Evolutionary conservation across 2,113 vertebrate species (phyloP).

Genomic region (Chaetops frenatus): DNA sequence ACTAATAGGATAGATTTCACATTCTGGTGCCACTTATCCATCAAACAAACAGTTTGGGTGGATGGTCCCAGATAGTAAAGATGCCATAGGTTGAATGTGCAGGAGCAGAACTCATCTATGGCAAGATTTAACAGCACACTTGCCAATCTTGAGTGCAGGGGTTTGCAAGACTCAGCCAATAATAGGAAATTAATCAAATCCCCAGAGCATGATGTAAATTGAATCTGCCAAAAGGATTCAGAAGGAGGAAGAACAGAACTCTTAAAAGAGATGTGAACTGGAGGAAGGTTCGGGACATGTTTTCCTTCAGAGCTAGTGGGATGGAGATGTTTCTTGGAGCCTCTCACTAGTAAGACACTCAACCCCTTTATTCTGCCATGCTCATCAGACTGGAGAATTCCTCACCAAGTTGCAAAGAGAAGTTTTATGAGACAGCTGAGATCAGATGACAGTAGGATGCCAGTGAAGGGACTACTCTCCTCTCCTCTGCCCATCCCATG

Average conservation of each 20-base stretch:
- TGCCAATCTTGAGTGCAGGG: neutral
- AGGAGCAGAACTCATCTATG: neutral
- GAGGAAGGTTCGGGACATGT: neutral
- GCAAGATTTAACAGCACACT: neutral
- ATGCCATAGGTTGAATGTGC: neutral
- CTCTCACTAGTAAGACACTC: neutral
- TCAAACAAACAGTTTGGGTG: neutral
- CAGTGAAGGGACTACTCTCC: neutral
- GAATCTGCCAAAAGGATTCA: constrained; percentile 13
- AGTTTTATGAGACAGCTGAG: neutral
- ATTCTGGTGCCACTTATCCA: neutral
- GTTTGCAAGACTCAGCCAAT: neutral
- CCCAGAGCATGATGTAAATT: neutral
- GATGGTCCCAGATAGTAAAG: neutral
- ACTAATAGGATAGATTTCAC: neutral
- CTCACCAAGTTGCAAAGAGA: neutral
- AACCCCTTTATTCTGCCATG: neutral
- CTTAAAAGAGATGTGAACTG: neutral
- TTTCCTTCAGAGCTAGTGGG: neutral
- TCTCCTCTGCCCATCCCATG: neutral
- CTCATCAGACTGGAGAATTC: neutral
- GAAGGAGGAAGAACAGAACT: neutral
- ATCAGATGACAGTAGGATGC: neutral
- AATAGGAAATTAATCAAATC: constrained; percentile 12
- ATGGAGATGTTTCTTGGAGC: neutral